These are phyloP conservation scores for Syrrhaptes paradoxus DNA, from an alignment of 2,113 vertebrate species.

Conservation along the genomic window DNA sequence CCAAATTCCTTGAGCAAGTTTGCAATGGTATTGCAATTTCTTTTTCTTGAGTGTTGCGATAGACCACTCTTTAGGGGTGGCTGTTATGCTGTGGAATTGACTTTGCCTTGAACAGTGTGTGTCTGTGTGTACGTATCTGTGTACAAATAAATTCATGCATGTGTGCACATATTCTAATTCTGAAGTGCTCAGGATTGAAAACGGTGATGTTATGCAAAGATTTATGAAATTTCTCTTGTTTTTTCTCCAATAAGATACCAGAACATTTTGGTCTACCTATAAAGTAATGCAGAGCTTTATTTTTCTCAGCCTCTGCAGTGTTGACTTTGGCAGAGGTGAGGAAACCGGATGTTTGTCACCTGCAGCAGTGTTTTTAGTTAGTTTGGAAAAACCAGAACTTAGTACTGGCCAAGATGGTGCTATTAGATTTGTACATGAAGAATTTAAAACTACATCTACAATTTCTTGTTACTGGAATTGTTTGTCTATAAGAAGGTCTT, in stretches of 20 bases:
- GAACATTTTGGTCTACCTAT: background rate
- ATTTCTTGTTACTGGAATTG: background rate
- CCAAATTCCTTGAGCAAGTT: background rate
- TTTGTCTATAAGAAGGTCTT: background rate
- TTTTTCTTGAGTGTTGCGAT: background rate
- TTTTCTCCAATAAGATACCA: background rate
- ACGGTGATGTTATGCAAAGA: background rate
- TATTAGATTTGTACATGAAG: background rate
- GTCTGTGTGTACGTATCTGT: fast-evolving
- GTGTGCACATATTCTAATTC: background rate
- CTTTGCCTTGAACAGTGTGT: background rate
- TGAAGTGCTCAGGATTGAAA: background rate
- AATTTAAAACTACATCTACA: background rate
- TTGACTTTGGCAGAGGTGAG: background rate
- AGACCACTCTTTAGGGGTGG: background rate
- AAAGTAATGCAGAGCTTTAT: background rate
- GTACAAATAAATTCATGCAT: background rate
- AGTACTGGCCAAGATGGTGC: background rate
- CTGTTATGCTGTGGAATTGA: background rate
- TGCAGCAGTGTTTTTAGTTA: background rate
- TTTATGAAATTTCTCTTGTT: background rate
- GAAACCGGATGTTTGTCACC: background rate
- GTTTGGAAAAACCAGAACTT: background rate
- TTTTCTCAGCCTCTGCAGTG: background rate
- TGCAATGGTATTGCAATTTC: background rate